Evolutionary conservation across 2,113 vertebrate species (phyloP).

Genomic region (Meles meles): DNA sequence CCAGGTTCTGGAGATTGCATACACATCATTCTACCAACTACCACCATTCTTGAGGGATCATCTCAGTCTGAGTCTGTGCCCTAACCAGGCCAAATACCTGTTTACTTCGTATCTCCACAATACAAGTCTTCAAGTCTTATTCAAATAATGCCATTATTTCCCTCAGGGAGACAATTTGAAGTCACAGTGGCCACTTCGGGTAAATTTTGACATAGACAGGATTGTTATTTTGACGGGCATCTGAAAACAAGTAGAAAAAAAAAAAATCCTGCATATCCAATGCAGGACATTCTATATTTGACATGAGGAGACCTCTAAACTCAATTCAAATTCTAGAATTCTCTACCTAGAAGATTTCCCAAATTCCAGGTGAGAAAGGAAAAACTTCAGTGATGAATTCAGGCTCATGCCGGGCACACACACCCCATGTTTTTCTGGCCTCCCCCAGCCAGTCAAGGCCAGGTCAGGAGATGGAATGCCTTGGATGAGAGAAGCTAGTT

Average conservation of each 20-base stretch:
- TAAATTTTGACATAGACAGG: not conserved
- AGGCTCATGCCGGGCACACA: rapidly evolving
- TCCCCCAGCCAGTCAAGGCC: not conserved
- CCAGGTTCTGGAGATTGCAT: not conserved
- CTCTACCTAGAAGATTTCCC: not conserved
- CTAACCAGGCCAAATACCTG: not conserved
- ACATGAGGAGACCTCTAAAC: not conserved
- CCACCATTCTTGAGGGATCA: not conserved
- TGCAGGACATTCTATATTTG: not conserved
- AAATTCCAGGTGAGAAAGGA: not conserved
- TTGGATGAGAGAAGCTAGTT: not conserved
- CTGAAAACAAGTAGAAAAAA: not conserved
- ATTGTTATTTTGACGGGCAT: not conserved
- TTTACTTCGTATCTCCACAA: not conserved
- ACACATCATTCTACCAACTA: rapidly evolving
- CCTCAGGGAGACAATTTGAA: not conserved
- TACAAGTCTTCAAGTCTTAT: not conserved
- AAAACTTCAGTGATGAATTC: not conserved
- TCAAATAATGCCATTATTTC: not conserved
- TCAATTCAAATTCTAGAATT: not conserved
- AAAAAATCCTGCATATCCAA: not conserved
- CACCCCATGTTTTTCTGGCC: too few species aligned
- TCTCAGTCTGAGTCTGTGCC: not conserved
- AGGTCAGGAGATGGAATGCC: not conserved
- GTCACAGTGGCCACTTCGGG: not conserved